Conservation (phyloP, 2,113 vertebrate species). For the Pseudonaja textilis region DNA sequence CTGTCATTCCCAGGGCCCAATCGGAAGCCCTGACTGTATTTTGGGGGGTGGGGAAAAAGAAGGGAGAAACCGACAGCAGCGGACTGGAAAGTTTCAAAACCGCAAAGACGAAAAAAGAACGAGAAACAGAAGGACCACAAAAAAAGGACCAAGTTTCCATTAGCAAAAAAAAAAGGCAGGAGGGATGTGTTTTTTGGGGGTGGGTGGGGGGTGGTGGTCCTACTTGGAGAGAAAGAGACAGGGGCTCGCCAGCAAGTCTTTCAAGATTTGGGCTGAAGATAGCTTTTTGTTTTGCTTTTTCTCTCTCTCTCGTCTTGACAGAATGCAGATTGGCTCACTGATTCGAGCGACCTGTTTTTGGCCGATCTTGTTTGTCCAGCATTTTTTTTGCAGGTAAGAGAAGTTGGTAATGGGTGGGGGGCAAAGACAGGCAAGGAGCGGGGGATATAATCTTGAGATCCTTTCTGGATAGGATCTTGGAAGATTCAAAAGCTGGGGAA, state of each 20-base stretch:
- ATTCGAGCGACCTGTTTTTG: not conserved
- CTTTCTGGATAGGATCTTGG: not conserved
- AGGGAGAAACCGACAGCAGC: not conserved
- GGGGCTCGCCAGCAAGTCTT: not conserved
- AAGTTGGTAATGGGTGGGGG: too few relatives aligned
- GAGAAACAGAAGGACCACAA: not conserved
- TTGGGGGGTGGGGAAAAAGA: not conserved
- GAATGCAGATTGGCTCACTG: not conserved
- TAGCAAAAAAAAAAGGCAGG: not conserved
- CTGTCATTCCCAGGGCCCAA: too few relatives aligned
- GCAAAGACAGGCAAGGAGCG: not conserved
- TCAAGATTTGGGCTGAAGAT: not conserved
- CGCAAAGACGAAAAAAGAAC: slow-evolving; percentile 10
- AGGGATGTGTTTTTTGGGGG: not conserved
- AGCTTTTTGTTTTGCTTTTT: not conserved
- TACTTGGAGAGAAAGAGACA: not conserved
- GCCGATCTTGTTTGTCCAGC: not conserved
- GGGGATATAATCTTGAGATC: not conserved
- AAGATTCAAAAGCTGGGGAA: not conserved
- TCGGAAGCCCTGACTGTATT: too few relatives aligned
- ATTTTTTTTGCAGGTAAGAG: not conserved
- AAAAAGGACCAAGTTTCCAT: slow-evolving; percentile 5
- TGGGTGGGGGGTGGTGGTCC: too few relatives aligned
- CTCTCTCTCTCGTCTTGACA: fast-evolving
- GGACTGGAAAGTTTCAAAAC: slow-evolving; percentile 34